Base-by-base conservation (phyloP, 2,797 vertebrate species). In the Labeo calbasu region DNA sequence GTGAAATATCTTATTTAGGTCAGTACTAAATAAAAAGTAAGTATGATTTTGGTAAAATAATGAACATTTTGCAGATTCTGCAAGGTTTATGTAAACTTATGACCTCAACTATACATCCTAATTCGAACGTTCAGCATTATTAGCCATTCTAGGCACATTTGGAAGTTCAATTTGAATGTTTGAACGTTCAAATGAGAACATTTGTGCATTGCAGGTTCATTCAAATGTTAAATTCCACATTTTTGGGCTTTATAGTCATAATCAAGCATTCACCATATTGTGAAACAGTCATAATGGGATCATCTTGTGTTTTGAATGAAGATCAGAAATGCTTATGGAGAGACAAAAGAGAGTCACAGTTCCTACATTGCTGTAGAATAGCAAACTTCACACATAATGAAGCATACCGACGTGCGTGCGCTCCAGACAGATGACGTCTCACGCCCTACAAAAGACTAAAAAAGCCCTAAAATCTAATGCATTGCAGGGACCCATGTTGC, bases 331-430 rank as follows among this genome's bases (percentile, higher is more conserved):
- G 28, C 4, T 53, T 51, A 50, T 13, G 48, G 17, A n/a, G 15
- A 66, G 61, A 66, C 19, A 32, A 28, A 21, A n/a, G 17, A 48
- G 40, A 46, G 8, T 43, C 40, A 78, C 53, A 48, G 14, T 40
- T 68, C 19, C 4, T n/a, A 46, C 65, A 57, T 23, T 77, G 48
- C 48, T 69, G 71, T 79, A 63, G 48, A 69, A 73, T 40, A 73
- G 82, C 73, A 82, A 84, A 69, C 84, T 82, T 79, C 81, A 87
- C 81, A 84, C 84, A 81, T 86, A 78, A 87, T 81, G 70, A 83
- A 77, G 65, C 72, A 81, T 70, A 85, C 32, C 23, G 40, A 59
- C 72, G 55, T 36, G n/a, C 46, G 48, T 65, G 66, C 11, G 57
- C 12, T 63, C 15, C 81, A 81, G 84, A 79, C 53, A 73, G 69